Percentiles rank a stretch among this genome's conserved stretches.
Evolutionary conservation across 1,140 invertebrate species (phyloP).

Genomic region (Zaprionus lachaisei): DNA sequence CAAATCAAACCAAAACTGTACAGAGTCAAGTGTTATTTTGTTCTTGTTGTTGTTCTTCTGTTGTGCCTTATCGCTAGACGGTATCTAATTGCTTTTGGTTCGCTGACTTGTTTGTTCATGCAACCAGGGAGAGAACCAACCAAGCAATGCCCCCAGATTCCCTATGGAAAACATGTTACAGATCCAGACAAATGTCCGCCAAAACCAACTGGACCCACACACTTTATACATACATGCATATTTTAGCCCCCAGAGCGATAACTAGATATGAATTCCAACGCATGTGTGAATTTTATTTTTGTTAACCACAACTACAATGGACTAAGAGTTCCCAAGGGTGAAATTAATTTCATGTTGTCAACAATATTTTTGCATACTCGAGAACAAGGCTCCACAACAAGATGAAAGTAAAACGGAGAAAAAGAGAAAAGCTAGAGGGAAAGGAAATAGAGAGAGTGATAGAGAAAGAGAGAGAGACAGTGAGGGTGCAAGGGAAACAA

Average conservation of each 20-base stretch:
- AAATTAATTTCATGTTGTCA: constrained; percentile 70
- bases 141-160: not conserved
- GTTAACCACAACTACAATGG: constrained; percentile 5
- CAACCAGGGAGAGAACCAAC: not conserved
- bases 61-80: constrained; percentile 35
- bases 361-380: constrained; percentile 61
- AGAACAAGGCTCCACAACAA: constrained; percentile 6
- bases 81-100: constrained; percentile 48
- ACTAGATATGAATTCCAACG: constrained; percentile 49
- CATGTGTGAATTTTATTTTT: constrained; percentile 39
- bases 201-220: constrained; percentile 8
- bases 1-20: constrained; percentile 20
- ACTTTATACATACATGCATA: not conserved
- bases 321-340: constrained; percentile 38
- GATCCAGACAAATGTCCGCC: constrained; percentile 30
- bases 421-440: not conserved
- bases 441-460: not conserved
- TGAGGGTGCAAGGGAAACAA: not conserved
- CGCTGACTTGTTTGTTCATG: constrained; percentile 26
- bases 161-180: constrained; percentile 19
- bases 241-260: constrained; percentile 20
- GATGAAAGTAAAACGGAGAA: constrained; percentile 2
- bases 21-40: constrained; percentile 28
- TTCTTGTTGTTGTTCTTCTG: constrained; percentile 10
- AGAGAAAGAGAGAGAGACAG: not conserved